A percentile compares a stretch with the other conserved stretches of the same genome.
Evolutionary conservation across 2,113 vertebrate species (phyloP).

Genomic region (Centropus unirufus): DNA sequence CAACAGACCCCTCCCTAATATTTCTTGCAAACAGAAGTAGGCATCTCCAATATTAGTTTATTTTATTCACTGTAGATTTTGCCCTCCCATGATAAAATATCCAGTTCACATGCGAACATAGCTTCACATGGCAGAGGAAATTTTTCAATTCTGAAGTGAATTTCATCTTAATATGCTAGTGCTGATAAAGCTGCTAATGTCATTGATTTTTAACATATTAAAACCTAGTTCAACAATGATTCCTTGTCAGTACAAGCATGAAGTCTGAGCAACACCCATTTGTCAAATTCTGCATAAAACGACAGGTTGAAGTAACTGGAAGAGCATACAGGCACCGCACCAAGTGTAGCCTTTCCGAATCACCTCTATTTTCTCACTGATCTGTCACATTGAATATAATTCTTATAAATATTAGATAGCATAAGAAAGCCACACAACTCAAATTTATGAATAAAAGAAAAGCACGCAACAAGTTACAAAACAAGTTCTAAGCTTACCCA

Average conservation of each 20-base stretch:
- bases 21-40: background rate
- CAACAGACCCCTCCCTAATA: background rate
- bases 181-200: background rate
- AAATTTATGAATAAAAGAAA: background rate
- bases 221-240: background rate
- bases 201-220: background rate
- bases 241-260: background rate
- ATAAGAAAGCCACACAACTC: background rate
- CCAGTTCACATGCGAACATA: background rate
- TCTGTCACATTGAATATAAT: slow-evolving; percentile 9
- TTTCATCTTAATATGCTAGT: background rate
- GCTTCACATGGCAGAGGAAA: background rate
- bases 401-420: background rate
- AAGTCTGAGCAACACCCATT: background rate
- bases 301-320: background rate
- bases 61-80: background rate
- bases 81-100: background rate
- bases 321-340: background rate
- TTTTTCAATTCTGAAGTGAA: background rate
- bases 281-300: background rate
- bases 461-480: background rate
- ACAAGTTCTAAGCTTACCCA: background rate
- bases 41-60: background rate
- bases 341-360: background rate
- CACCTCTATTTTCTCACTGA: slow-evolving; percentile 10